phyloP scores from a whole-genome alignment of 1,140 invertebrate genomes.

The Limonius californicus region DNA sequence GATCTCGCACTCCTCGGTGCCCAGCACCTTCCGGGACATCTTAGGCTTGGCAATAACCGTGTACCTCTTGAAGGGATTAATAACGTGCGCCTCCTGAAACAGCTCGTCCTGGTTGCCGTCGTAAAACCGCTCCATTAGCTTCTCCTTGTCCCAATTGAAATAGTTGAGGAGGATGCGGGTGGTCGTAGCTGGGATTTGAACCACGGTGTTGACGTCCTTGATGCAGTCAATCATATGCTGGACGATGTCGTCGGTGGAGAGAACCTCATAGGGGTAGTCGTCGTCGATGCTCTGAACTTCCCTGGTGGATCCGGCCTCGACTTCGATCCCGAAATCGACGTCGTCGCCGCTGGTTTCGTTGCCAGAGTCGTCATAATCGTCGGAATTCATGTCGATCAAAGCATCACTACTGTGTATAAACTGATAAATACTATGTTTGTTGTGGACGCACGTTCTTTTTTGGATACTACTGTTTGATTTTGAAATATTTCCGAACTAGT shows the following conservation, averaged over 20 bases:
- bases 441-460: not conserved
- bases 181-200: constrained; percentile 56
- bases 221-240: constrained; percentile 67
- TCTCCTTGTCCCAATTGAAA: constrained; percentile 75
- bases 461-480: not conserved
- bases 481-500: not conserved
- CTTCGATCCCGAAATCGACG: constrained; percentile 87
- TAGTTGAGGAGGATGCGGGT: constrained; percentile 64
- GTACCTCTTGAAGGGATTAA: constrained; percentile 54
- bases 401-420: not conserved
- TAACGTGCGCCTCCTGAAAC: constrained; percentile 62
- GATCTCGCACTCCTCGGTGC: constrained; percentile 89
- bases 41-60: constrained; percentile 39
- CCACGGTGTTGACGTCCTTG: constrained; percentile 58
- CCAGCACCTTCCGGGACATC: constrained; percentile 53
- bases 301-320: constrained; percentile 68
- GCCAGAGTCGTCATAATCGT: constrained; percentile 76
- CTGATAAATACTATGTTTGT: not conserved
- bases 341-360: constrained; percentile 90
- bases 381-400: constrained; percentile 12
- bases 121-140: constrained; percentile 65
- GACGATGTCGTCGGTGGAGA: constrained; percentile 64
- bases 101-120: constrained; percentile 63
- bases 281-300: constrained; percentile 76
- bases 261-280: constrained; percentile 90